phyloP scores from a whole-genome alignment of 2,797 vertebrate species.

The Erpetoichthys calabaricus region DNA sequence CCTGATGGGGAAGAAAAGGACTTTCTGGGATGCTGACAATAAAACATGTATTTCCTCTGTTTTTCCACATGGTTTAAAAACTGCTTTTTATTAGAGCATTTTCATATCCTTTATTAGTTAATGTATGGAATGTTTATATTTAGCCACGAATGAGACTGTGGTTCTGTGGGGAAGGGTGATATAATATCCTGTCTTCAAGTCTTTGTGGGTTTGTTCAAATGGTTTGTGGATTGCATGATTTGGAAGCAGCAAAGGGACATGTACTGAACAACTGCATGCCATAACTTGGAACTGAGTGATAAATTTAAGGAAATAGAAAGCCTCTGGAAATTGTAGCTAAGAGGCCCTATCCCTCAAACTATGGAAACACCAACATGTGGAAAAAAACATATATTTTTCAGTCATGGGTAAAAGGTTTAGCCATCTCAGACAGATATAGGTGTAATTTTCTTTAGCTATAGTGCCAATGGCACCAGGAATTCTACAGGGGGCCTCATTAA shows the following conservation, averaged over 20 bases:
- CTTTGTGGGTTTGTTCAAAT: constrained; percentile 11
- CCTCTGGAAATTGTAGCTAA: constrained; percentile 3
- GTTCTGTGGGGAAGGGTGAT: constrained; percentile 17
- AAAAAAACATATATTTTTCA: not conserved
- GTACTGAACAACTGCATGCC: constrained; percentile 9
- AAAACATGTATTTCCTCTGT: constrained; percentile 16
- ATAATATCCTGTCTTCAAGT: constrained; percentile 18
- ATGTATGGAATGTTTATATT: constrained; percentile 20
- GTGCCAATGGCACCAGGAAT: too few species aligned
- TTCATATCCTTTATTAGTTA: constrained; percentile 20
- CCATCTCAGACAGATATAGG: too few species aligned
- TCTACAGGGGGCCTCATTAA: too few species aligned
- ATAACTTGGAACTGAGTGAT: constrained; percentile 14
- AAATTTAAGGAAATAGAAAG: constrained; percentile 15
- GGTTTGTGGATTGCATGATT: constrained; percentile 20
- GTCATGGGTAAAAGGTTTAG: too few species aligned
- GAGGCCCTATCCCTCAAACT: constrained; percentile 7
- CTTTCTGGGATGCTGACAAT: constrained; percentile 5
- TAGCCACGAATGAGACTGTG: constrained; percentile 13
- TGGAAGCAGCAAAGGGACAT: constrained; percentile 17
- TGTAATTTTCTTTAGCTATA: too few species aligned
- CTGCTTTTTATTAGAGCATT: not conserved
- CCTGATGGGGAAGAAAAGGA: too few species aligned
- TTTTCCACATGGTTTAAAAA: not conserved
- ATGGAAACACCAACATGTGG: constrained; percentile 6